These are phyloP conservation scores for Perca flavescens DNA, from an alignment of 2,113 vertebrate genomes.

Conservation along the genomic window DNA sequence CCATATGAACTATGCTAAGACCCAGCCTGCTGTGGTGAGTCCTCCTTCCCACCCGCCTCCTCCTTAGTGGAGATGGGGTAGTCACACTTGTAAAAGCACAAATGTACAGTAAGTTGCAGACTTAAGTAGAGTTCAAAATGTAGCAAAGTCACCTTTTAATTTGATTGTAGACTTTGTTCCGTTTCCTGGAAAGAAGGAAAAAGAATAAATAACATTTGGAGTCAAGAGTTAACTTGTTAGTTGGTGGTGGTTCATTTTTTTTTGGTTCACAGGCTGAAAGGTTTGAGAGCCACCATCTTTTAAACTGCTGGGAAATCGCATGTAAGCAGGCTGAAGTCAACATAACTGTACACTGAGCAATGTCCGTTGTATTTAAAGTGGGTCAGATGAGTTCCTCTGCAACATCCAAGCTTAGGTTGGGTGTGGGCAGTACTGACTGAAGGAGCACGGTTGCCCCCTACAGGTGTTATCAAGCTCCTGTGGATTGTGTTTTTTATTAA, in stretches of 20 bases:
- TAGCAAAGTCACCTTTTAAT: background rate
- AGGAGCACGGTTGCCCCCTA: constrained; percentile 70
- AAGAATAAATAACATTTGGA: background rate
- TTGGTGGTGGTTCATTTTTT: background rate
- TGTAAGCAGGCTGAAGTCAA: constrained; percentile 9
- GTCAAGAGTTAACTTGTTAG: background rate
- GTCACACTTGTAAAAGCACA: background rate
- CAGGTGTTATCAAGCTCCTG: background rate
- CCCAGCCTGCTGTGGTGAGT: constrained; percentile 83
- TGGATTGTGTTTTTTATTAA: background rate
- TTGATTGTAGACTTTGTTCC: background rate
- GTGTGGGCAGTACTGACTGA: constrained; percentile 46
- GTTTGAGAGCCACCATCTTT: background rate
- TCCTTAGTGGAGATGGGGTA: background rate
- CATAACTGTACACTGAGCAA: constrained; percentile 35
- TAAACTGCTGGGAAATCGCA: background rate
- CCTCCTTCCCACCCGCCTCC: background rate
- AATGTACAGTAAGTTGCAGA: background rate
- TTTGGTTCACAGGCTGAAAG: constrained; percentile 2
- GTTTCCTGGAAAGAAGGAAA: background rate
- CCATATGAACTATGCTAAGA: constrained; percentile 86
- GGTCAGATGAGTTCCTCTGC: constrained; percentile 21
- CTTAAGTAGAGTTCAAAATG: background rate
- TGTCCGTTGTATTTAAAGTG: constrained; percentile 41
- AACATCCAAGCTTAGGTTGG: constrained; percentile 28